Evolutionary conservation across 2,113 vertebrate genomes (phyloP).

Genomic region (Calonectris borealis): DNA sequence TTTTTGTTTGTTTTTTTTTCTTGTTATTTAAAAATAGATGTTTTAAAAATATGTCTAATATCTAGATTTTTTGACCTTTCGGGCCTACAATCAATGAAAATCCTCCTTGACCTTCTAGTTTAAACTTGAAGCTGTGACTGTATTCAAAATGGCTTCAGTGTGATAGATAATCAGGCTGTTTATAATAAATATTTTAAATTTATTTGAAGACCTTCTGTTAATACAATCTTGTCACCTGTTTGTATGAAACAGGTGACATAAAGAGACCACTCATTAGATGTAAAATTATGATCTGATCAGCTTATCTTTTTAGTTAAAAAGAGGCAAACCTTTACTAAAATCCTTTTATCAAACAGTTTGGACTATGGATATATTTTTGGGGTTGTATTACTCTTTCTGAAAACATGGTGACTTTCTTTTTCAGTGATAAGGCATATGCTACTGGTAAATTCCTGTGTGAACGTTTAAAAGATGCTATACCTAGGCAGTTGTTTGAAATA

Average conservation of each 20-base stretch:
- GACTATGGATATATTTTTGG: not conserved
- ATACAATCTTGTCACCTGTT: not conserved
- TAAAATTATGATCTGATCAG: not conserved
- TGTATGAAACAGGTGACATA: not conserved
- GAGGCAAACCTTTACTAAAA: not conserved
- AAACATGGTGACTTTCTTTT: not conserved
- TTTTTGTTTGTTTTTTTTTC: not conserved
- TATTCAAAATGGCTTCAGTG: not conserved
- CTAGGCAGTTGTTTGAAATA: slow-evolving; percentile 95
- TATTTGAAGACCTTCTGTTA: not conserved
- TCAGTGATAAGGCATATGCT: slow-evolving; percentile 84
- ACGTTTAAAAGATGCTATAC: slow-evolving; percentile 88
- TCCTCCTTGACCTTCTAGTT: not conserved
- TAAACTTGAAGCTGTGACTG: not conserved
- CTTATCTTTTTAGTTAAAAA: not conserved
- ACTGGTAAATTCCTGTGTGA: slow-evolving; percentile 90
- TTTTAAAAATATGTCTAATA: not conserved
- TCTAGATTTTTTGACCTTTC: not conserved
- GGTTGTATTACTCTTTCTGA: not conserved
- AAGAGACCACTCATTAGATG: not conserved
- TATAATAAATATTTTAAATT: not conserved
- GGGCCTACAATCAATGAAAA: not conserved
- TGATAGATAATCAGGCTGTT: not conserved
- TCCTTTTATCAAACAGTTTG: not conserved
- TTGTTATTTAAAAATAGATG: not conserved